Evolutionary conservation across 1,140 invertebrate genomes (phyloP).

Genomic region (Gerris buenoi): DNA sequence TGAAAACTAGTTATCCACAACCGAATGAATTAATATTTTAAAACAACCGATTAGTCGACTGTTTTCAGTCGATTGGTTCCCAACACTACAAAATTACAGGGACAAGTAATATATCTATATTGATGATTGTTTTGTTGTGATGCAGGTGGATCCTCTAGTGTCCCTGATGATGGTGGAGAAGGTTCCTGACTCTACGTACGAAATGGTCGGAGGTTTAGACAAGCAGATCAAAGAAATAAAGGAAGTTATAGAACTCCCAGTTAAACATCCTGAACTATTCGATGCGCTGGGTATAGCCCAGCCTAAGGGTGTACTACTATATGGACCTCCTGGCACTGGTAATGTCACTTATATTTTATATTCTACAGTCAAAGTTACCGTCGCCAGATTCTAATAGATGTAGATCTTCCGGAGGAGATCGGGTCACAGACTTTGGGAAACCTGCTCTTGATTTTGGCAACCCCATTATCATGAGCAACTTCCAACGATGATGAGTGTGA

Average conservation of each 20-base stretch:
- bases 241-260: slow-evolving; percentile 98
- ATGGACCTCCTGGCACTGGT: slow-evolving; percentile 91
- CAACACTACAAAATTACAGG: no score
- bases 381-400: no score
- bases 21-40: background rate
- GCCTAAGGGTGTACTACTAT: slow-evolving; percentile 94
- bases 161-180: slow-evolving; percentile 99
- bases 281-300: slow-evolving; percentile 98
- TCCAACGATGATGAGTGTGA: no score
- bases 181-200: slow-evolving; percentile 97
- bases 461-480: no score
- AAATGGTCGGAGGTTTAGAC: slow-evolving; percentile 98
- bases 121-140: background rate
- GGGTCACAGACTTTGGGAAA: background rate
- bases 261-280: slow-evolving; percentile 98
- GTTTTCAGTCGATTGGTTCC: no score
- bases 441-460: background rate
- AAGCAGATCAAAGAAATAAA: slow-evolving; percentile 99
- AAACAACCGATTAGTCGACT: background rate
- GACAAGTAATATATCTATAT: background rate
- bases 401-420: no score
- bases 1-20: no score
- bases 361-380: no score
- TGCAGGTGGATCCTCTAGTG: slow-evolving; percentile 89
- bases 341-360: slow-evolving; percentile 6